phyloP scores from a whole-genome alignment of 92 coral and sea anemone genomes.

The Phenganax stokvisi region DNA sequence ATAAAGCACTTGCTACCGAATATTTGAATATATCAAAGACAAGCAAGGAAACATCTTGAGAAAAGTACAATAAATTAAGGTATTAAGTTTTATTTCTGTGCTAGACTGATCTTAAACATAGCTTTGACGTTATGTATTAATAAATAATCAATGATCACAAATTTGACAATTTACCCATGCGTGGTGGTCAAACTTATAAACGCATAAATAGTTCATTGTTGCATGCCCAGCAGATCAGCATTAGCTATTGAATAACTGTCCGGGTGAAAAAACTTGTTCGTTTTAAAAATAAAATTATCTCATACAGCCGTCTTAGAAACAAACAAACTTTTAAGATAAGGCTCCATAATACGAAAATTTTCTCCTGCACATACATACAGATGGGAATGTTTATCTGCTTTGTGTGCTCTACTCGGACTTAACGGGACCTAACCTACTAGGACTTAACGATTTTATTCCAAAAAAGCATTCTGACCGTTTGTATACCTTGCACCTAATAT shows the following conservation, averaged over 20 bases:
- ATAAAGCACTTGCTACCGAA: neutral
- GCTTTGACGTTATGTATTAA: neutral
- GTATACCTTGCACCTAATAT: no score
- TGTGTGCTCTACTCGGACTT: no score
- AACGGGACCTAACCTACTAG: no score
- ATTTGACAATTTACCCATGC: slow-evolving; percentile 15
- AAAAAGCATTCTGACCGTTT: no score
- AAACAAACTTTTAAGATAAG: no score
- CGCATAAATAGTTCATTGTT: neutral
- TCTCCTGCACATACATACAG: no score
- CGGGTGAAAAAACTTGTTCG: no score
- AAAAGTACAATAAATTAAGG: neutral
- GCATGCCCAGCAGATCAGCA: neutral
- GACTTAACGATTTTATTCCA: no score
- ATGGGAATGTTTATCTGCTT: no score
- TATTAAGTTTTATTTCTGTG: neutral
- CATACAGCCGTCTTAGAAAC: no score
- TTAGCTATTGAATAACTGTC: neutral
- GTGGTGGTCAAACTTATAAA: neutral
- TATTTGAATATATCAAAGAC: neutral
- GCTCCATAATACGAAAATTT: no score
- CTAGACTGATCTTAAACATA: neutral
- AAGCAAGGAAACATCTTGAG: neutral
- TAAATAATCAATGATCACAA: neutral
- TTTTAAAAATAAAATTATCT: no score